phyloP scores from a whole-genome alignment of 2,888 invertebrate genomes.

The Spodoptera littoralis region DNA sequence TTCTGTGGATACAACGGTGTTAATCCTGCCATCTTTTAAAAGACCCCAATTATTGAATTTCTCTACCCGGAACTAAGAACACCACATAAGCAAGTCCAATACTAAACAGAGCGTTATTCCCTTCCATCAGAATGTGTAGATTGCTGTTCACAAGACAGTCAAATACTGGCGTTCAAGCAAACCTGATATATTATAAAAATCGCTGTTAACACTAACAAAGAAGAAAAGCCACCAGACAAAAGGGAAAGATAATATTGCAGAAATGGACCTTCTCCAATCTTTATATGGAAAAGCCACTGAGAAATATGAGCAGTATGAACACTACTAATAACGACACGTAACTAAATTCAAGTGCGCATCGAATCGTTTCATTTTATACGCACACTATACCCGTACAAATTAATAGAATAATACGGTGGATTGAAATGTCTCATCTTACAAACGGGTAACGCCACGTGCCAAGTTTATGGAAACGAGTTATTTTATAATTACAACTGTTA shows the following conservation, averaged over 20 bases:
- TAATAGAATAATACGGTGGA: conserved; percentile 60
- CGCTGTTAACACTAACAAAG: no score
- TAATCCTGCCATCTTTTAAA: no score
- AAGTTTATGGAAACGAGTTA: conserved; percentile 23
- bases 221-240: background rate
- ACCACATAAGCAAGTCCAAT: no score
- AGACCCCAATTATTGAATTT: no score
- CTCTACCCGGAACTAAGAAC: no score
- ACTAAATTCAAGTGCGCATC: conserved; percentile 79
- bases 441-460: conserved; percentile 52
- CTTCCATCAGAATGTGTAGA: no score
- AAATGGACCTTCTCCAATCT: conserved; percentile 21
- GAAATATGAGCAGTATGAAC: conserved; percentile 49
- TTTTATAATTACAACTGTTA: conserved; percentile 19
- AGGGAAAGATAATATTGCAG: background rate
- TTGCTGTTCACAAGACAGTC: no score
- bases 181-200: no score
- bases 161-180: no score
- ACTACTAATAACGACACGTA: conserved; percentile 81
- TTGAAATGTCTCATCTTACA: conserved; percentile 57
- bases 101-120: no score
- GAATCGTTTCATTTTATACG: conserved; percentile 76
- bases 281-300: background rate
- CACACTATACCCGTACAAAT: conserved; percentile 59
- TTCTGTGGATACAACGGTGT: no score